Evolutionary conservation across 2,797 vertebrate genomes (phyloP), one percentile per base, ranked within the genome.

Genomic region (Clarias laeviceps): DNA sequence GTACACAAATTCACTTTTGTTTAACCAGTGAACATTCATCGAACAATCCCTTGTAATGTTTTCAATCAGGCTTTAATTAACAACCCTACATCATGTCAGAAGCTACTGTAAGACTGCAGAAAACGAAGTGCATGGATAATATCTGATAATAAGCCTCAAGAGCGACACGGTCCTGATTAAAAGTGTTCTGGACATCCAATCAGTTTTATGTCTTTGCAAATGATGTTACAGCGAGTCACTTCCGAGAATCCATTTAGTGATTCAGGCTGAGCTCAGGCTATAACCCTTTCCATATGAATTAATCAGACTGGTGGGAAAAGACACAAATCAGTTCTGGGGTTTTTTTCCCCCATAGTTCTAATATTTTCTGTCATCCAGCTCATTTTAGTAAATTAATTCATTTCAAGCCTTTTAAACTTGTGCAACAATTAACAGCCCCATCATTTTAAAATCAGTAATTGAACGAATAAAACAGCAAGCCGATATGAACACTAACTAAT

Each of bases 211-310:
- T 78, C 84, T 62, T 59, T 2, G 29, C 56, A 64, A 81, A 84
- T 56, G 76, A 78, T 81, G 61, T 85, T 73, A 54, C 57, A 72
- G 59, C 68, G 27, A 81, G 64, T 80, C 57, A 57, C 40, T 81
- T 85, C 59, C 57, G 65, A 61, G 84, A 85, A 85, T 80, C 78
- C 79, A 65, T 81, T 50, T 56, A 72, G 78, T 45, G 76, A 68
- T 73, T 87, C 54, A 4, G 1, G 20, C 61, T 45, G 72, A 50
- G 61, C 27, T 83, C 54, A 37, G 66, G 32, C 56, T 59, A 8
- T 61, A 37, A 80, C 66, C 64, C 29, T 64, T 56, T 72, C 65
- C 50, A 24, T 57, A 82, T 57, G 37, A 6, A 79, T 82, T 73
- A 73, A 45, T 45, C 57, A 80, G 77, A 9, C 66, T 62, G 77